phyloP scores from a whole-genome alignment of 2,888 invertebrate species.

The Ceraclea dissimilis region DNA sequence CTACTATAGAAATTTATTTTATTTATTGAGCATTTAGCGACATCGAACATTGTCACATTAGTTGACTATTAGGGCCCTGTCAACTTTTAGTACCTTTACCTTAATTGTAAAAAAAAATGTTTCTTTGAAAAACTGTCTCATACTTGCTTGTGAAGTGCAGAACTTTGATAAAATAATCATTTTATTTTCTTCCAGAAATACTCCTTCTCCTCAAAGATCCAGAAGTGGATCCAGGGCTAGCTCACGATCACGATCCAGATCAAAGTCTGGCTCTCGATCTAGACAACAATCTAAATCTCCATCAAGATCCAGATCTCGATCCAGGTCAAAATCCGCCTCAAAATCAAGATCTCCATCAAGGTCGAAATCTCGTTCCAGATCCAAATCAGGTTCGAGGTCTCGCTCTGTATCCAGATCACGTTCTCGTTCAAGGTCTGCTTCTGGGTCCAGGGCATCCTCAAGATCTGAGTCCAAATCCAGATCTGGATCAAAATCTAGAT shows the following conservation, averaged over 20 bases:
- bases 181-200: constrained; percentile 4
- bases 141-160: too few species aligned
- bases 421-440: constrained; percentile 20
- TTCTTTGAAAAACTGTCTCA: too few species aligned
- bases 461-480: constrained; percentile 26
- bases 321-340: constrained; percentile 32
- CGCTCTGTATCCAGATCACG: constrained; percentile 27
- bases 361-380: constrained; percentile 30
- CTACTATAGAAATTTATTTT: too few species aligned
- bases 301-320: constrained; percentile 25
- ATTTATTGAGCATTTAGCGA: too few species aligned
- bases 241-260: constrained; percentile 29
- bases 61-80: too few species aligned
- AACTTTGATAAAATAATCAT: too few species aligned
- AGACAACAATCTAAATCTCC: constrained; percentile 28
- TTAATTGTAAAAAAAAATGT: too few species aligned
- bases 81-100: too few species aligned
- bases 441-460: constrained; percentile 14
- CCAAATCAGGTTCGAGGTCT: constrained; percentile 36
- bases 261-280: constrained; percentile 29
- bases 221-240: constrained; percentile 27
- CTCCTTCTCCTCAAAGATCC: constrained; percentile 16
- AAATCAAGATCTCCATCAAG: constrained; percentile 30
- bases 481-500: constrained; percentile 37
- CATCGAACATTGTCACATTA: too few species aligned